Evolutionary conservation across 2,888 invertebrate species (phyloP).

Genomic region (Petrophora chlorosata): DNA sequence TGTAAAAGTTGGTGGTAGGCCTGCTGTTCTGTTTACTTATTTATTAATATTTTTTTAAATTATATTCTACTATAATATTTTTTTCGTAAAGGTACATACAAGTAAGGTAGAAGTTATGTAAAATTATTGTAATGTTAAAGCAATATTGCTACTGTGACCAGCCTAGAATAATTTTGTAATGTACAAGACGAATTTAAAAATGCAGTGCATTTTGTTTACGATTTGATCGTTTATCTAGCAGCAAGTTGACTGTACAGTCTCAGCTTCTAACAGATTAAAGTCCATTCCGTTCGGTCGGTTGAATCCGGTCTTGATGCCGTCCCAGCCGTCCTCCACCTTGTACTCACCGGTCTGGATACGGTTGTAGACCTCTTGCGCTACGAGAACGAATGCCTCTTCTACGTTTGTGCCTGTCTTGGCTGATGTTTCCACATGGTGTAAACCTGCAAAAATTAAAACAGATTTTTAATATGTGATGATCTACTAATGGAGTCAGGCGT

Average conservation of each 20-base stretch:
- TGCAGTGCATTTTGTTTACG: constrained; percentile 7
- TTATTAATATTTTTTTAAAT: too few relatives aligned
- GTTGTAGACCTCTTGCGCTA: constrained; percentile 95
- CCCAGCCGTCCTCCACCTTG: constrained; percentile 97
- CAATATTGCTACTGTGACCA: too few relatives aligned
- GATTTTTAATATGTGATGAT: too few relatives aligned
- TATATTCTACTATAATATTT: too few relatives aligned
- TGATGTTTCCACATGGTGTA: constrained; percentile 98
- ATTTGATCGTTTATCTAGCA: constrained; percentile 81
- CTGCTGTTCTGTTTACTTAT: too few relatives aligned
- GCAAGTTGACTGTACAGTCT: constrained; percentile 94
- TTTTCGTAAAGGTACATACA: too few relatives aligned
- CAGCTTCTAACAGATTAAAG: constrained; percentile 94
- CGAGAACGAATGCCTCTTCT: constrained; percentile 94
- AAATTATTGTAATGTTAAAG: too few relatives aligned
- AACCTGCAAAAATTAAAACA: constrained; percentile 64
- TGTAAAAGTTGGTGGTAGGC: too few relatives aligned
- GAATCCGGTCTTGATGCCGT: constrained; percentile 97
- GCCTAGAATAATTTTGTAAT: background rate
- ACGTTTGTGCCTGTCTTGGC: constrained; percentile 96
- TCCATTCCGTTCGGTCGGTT: constrained; percentile 91
- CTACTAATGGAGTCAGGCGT: too few relatives aligned
- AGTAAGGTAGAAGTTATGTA: too few relatives aligned
- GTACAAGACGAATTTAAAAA: background rate
- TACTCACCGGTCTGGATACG: constrained; percentile 96